These are phyloP conservation scores for Pyralis farinalis DNA, from an alignment of 2,888 invertebrate species.

Conservation along the genomic window DNA sequence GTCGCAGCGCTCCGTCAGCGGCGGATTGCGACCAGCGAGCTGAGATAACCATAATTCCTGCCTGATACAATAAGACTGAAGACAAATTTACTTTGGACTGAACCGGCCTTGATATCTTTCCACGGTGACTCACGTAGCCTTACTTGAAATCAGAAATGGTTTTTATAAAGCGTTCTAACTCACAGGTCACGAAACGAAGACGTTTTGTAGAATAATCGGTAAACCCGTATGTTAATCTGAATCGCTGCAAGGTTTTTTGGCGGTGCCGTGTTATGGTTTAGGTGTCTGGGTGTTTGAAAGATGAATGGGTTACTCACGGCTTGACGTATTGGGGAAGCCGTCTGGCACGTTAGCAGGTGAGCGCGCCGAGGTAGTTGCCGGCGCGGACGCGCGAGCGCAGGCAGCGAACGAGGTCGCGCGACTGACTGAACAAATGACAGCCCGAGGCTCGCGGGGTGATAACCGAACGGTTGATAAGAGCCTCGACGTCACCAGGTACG, in stretches of 20 bases:
- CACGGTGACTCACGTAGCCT: conserved; percentile 29
- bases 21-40: conserved; percentile 2
- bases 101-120: conserved; percentile 44
- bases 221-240: conserved; percentile 12
- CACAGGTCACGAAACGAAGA: conserved; percentile 20
- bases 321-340: conserved; percentile 11
- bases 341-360: conserved; percentile 26
- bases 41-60: conserved; percentile 49
- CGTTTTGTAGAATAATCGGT: conserved; percentile 11
- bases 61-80: conserved; percentile 55
- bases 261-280: background rate
- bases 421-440: conserved; percentile 49
- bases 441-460: conserved; percentile 66
- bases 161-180: conserved; percentile 22
- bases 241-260: background rate
- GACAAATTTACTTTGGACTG: conserved; percentile 60
- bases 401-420: conserved; percentile 54
- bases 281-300: conserved; percentile 5
- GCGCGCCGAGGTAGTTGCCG: conserved; percentile 15
- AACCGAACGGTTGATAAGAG: conserved; percentile 64
- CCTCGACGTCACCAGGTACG: conserved; percentile 40
- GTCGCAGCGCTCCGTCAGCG: background rate
- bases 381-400: conserved; percentile 44
- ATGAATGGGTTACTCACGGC: conserved; percentile 17
- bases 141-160: conserved; percentile 17